These are phyloP conservation scores for Cecropterus lyciades DNA, from an alignment of 1,140 invertebrate species.

Conservation along the genomic window DNA sequence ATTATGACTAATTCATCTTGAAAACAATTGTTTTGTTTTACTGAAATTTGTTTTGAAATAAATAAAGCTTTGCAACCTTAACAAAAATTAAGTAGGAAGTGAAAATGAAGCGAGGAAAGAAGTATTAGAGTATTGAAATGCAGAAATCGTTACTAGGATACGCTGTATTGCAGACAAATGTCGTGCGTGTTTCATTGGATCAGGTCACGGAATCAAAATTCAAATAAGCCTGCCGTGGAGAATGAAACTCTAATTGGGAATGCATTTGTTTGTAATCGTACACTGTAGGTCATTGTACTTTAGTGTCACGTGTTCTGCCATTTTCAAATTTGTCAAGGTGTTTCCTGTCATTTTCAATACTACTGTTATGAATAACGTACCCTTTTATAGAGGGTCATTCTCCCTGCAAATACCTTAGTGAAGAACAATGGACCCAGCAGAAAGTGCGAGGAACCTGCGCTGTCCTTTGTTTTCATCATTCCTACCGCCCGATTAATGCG, in stretches of 20 bases:
- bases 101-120: conserved; percentile 25
- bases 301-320: conserved; percentile 45
- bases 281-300: conserved; percentile 53
- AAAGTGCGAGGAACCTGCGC: conserved; percentile 61
- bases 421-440: conserved; percentile 72
- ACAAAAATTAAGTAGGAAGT: conserved; percentile 23
- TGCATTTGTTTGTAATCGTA: conserved; percentile 13
- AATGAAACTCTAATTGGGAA: neutral
- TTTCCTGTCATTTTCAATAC: conserved; percentile 68
- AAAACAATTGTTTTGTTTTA: too few species aligned
- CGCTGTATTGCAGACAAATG: conserved; percentile 45
- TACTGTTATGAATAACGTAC: conserved; percentile 67
- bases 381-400: conserved; percentile 73
- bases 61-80: neutral
- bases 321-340: conserved; percentile 46
- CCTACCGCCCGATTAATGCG: conserved; percentile 62
- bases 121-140: conserved; percentile 74
- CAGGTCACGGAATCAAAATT: conserved; percentile 53
- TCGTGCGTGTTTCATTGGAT: conserved; percentile 45
- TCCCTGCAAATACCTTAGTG: conserved; percentile 51
- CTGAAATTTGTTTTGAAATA: too few species aligned
- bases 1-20: too few species aligned
- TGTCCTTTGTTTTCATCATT: conserved; percentile 71
- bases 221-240: conserved; percentile 19
- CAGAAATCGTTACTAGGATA: conserved; percentile 75